phyloP scores from a whole-genome alignment of 2,113 vertebrate genomes.

The Emydura subglobosa region DNA sequence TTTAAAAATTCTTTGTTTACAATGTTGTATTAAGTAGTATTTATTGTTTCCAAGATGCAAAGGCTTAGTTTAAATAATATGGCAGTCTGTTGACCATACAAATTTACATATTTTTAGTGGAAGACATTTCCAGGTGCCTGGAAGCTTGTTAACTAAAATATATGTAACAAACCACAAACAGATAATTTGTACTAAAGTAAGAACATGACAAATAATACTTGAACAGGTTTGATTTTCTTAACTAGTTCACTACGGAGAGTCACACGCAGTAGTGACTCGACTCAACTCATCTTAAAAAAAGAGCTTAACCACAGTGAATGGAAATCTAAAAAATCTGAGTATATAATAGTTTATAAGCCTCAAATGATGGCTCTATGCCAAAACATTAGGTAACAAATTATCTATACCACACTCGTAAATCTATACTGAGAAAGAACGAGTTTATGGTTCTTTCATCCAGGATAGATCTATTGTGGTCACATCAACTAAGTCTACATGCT shows the following conservation, averaged over 20 bases:
- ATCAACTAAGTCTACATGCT: not conserved
- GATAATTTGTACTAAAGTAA: not conserved
- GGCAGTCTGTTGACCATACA: not conserved
- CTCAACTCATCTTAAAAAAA: not conserved
- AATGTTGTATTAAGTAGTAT: not conserved
- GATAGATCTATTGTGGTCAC: not conserved
- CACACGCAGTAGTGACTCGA: not conserved
- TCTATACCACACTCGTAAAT: not conserved
- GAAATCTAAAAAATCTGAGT: not conserved
- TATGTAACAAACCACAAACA: not conserved
- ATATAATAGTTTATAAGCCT: not conserved
- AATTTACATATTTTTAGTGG: not conserved
- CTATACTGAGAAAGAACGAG: not conserved
- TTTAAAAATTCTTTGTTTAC: not conserved
- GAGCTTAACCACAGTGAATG: not conserved
- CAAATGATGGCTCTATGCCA: not conserved
- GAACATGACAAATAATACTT: not conserved
- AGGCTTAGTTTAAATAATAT: not conserved
- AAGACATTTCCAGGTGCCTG: not conserved
- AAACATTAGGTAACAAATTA: not conserved
- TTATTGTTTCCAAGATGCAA: not conserved
- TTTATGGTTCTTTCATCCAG: not conserved
- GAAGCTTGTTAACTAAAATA: not conserved
- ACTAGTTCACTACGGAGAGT: not conserved
- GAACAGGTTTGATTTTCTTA: not conserved